These are phyloP conservation scores for Crioceris asparagi DNA, from an alignment of 2,888 invertebrate genomes.

Conservation along the genomic window DNA sequence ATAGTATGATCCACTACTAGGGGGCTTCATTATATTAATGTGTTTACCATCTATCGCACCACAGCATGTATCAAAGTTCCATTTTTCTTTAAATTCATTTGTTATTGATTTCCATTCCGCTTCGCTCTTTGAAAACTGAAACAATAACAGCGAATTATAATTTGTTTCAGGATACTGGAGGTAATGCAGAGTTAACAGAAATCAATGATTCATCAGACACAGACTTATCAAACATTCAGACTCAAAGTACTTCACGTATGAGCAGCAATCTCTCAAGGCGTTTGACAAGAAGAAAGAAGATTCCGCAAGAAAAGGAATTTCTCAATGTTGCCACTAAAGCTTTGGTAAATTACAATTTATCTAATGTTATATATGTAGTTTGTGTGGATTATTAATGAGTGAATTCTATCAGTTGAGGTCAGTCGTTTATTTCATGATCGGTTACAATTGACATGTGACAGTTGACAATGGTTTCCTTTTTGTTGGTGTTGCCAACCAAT, in stretches of 20 bases:
- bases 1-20: conserved; percentile 21
- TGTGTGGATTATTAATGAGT: no score
- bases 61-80: conserved; percentile 21
- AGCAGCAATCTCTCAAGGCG: conserved; percentile 2
- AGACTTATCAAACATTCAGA: no score
- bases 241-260: not conserved
- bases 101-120: conserved; percentile 8
- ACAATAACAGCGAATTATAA: conserved; percentile 1
- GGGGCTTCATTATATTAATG: conserved; percentile 18
- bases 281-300: not conserved
- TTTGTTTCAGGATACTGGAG: conserved; percentile 2
- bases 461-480: no score
- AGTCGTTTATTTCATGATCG: no score
- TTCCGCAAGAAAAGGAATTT: conserved; percentile 1
- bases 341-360: conserved; percentile 1
- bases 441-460: no score
- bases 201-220: no score
- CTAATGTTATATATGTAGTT: no score
- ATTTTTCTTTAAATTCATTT: conserved; percentile 17
- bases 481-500: no score
- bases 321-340: not conserved
- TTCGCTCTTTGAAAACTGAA: conserved; percentile 2
- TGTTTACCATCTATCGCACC: conserved; percentile 24
- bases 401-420: no score
- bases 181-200: no score